phyloP scores from a whole-genome alignment of 2,888 invertebrate genomes.

The Sisyra nigra region DNA sequence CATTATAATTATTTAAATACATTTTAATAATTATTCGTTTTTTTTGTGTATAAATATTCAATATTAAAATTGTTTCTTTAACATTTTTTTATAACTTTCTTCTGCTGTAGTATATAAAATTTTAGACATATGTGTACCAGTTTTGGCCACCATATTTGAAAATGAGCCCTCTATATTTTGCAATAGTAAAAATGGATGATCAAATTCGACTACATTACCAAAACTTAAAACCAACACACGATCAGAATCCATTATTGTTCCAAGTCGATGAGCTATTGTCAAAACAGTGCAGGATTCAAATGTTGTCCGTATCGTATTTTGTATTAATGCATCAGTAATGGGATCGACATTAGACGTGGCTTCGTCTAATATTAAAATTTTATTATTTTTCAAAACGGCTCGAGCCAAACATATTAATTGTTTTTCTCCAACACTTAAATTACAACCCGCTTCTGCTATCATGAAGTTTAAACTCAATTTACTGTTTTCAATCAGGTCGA shows the following conservation, averaged over 20 bases:
- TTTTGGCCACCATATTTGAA: conserved; percentile 61
- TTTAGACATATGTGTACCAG: conserved; percentile 48
- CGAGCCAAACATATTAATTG: conserved; percentile 76
- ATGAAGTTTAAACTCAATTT: conserved; percentile 64
- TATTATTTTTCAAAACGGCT: conserved; percentile 71
- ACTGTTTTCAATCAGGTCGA: conserved; percentile 54
- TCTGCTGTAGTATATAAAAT: conserved; percentile 40
- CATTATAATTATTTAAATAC: too few relatives aligned
- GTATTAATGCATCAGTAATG: conserved; percentile 78
- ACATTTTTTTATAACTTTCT: not conserved
- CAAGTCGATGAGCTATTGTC: conserved; percentile 84
- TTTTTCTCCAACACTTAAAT: conserved; percentile 78
- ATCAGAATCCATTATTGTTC: conserved; percentile 83
- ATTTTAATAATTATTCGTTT: too few relatives aligned
- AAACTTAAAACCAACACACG: conserved; percentile 69
- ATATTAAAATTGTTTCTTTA: too few relatives aligned
- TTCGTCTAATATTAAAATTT: conserved; percentile 71
- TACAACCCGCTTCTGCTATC: conserved; percentile 84
- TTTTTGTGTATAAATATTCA: too few relatives aligned
- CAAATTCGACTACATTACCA: conserved; percentile 65
- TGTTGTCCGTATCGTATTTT: conserved; percentile 76
- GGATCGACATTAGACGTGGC: conserved; percentile 84
- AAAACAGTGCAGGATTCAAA: conserved; percentile 77
- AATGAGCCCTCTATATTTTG: conserved; percentile 53
- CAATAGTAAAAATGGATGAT: conserved; percentile 52